Conservation (phyloP, 2,113 vertebrate genomes). For the Oreochromis tanganicae region DNA sequence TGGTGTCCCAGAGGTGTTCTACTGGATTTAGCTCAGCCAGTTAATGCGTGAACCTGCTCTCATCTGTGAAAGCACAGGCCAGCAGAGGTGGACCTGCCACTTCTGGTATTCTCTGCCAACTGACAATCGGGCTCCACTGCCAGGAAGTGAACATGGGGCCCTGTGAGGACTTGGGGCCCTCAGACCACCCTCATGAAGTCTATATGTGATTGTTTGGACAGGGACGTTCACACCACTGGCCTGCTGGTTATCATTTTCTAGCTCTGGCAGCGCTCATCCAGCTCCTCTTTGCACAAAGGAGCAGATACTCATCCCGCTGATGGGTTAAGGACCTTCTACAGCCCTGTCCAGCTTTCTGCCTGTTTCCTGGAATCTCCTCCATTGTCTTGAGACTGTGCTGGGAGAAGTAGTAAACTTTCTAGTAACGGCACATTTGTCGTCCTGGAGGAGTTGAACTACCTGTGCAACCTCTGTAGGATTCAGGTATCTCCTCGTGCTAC, state of each 20-base stretch:
- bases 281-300: background rate
- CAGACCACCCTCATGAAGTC: background rate
- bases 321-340: background rate
- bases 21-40: background rate
- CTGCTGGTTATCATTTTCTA: background rate
- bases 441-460: background rate
- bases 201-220: background rate
- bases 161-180: background rate
- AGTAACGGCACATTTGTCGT: background rate
- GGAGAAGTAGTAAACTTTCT: background rate
- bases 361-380: background rate
- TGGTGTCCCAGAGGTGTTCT: background rate
- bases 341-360: background rate
- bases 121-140: background rate
- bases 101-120: background rate
- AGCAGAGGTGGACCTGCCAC: background rate
- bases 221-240: background rate
- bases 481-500: background rate
- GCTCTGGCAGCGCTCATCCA: background rate
- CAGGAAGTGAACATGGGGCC: background rate
- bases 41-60: background rate
- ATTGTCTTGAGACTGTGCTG: background rate
- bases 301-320: background rate
- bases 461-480: background rate
- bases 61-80: background rate